Evolutionary conservation across 2,888 invertebrate species (phyloP).

Genomic region (Chalcosyrphus nemorum): DNA sequence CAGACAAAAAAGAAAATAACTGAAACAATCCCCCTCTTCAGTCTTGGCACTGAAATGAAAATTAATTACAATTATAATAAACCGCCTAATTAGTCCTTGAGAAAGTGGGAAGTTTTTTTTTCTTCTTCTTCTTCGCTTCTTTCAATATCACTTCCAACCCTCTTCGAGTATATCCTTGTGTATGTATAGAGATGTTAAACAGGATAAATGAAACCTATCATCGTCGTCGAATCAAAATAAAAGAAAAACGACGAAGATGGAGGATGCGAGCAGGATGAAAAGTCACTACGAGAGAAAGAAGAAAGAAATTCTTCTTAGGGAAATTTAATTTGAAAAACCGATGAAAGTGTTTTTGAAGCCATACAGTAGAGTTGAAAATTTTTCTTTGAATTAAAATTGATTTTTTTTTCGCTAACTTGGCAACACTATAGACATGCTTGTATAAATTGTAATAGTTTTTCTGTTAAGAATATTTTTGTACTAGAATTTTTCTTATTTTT

Average conservation of each 20-base stretch:
- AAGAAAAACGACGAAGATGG: slow-evolving; percentile 4
- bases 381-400: slow-evolving; percentile 5
- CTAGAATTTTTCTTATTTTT: slow-evolving; percentile 68
- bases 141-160: slow-evolving; percentile 46
- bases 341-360: slow-evolving; percentile 83
- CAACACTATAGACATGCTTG: neutral
- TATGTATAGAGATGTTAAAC: slow-evolving; percentile 40
- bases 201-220: slow-evolving; percentile 64
- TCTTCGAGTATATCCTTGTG: slow-evolving; percentile 1
- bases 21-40: slow-evolving; percentile 39
- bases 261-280: slow-evolving; percentile 23
- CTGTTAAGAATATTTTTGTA: neutral
- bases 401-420: slow-evolving; percentile 12
- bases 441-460: neutral
- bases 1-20: slow-evolving; percentile 23
- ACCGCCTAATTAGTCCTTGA: slow-evolving; percentile 80
- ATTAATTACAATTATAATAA: slow-evolving; percentile 82
- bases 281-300: slow-evolving; percentile 13
- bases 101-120: slow-evolving; percentile 57
- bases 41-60: slow-evolving; percentile 65
- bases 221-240: slow-evolving; percentile 41
- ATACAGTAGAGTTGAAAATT: slow-evolving; percentile 72
- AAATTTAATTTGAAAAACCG: slow-evolving; percentile 82
- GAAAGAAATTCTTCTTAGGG: slow-evolving; percentile 71
- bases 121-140: slow-evolving; percentile 39